A percentile compares a stretch with the other conserved stretches of the same genome.
These are phyloP conservation scores for Mantis religiosa DNA, from an alignment of 2,888 invertebrate species.

Conservation along the genomic window DNA sequence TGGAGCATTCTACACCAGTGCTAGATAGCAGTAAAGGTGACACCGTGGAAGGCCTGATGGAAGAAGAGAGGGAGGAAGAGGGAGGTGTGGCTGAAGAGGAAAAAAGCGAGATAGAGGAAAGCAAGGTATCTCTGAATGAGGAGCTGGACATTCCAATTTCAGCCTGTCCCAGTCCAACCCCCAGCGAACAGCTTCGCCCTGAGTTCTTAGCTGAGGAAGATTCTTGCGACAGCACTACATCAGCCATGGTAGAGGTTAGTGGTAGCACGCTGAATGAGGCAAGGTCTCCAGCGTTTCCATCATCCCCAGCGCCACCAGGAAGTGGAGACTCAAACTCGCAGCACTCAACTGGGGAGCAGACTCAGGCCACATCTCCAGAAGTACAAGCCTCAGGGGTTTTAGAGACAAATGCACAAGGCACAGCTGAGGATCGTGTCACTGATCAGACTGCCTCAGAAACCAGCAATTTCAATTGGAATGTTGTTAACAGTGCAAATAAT, in stretches of 20 bases:
- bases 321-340: background rate
- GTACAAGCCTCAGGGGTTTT: background rate
- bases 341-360: background rate
- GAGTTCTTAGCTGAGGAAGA: slow-evolving; percentile 22
- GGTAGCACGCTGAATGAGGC: slow-evolving; percentile 5
- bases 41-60: slow-evolving; percentile 30
- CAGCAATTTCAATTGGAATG: slow-evolving; percentile 16
- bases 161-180: slow-evolving; percentile 17
- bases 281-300: slow-evolving; percentile 22
- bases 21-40: background rate
- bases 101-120: slow-evolving; percentile 1
- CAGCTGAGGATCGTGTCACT: background rate
- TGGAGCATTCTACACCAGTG: background rate
- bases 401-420: background rate
- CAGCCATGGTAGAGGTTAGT: slow-evolving; percentile 23
- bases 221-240: background rate
- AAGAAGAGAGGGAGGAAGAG: slow-evolving; percentile 38
- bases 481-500: background rate
- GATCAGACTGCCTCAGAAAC: background rate
- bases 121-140: background rate
- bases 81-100: slow-evolving; percentile 32
- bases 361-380: background rate
- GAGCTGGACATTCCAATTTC: slow-evolving; percentile 19
- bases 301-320: slow-evolving; percentile 18
- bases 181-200: slow-evolving; percentile 25